Percentiles rank a stretch among this genome's conserved stretches.
Evolutionary conservation across 2,797 vertebrate species (phyloP).

Genomic region (Threskiornis aethiopicus): DNA sequence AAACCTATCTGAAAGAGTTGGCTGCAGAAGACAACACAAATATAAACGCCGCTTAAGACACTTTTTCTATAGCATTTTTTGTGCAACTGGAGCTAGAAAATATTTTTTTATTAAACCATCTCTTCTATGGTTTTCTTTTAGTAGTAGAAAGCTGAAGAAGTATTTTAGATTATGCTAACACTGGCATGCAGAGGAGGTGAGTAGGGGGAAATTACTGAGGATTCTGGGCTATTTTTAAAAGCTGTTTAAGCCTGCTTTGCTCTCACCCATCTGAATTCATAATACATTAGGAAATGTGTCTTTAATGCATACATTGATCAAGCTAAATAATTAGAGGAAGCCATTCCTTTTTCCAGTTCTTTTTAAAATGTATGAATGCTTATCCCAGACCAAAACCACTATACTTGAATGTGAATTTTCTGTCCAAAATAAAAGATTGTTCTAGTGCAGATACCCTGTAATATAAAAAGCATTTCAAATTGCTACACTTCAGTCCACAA

Average conservation of each 20-base stretch:
- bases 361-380: slow-evolving; percentile 11
- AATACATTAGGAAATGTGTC: slow-evolving; percentile 41
- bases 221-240: slow-evolving; percentile 38
- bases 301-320: slow-evolving; percentile 47
- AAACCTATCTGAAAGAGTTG: neutral
- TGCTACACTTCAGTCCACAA: neutral
- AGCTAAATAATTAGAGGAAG: slow-evolving; percentile 26
- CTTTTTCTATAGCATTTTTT: neutral
- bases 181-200: neutral
- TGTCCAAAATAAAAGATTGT: neutral
- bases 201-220: neutral
- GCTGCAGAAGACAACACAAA: neutral
- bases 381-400: neutral
- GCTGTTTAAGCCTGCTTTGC: slow-evolving; percentile 39
- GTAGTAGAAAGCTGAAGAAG: neutral
- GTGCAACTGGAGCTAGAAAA: neutral
- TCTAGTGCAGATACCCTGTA: neutral
- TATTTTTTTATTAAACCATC: neutral
- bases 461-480: neutral
- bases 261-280: slow-evolving; percentile 31
- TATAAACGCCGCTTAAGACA: neutral
- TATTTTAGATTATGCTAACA: neutral
- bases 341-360: neutral
- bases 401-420: neutral
- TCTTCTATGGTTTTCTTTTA: neutral